Conservation (phyloP, 2,888 invertebrate genomes). For the Lasius fuliginosus region DNA sequence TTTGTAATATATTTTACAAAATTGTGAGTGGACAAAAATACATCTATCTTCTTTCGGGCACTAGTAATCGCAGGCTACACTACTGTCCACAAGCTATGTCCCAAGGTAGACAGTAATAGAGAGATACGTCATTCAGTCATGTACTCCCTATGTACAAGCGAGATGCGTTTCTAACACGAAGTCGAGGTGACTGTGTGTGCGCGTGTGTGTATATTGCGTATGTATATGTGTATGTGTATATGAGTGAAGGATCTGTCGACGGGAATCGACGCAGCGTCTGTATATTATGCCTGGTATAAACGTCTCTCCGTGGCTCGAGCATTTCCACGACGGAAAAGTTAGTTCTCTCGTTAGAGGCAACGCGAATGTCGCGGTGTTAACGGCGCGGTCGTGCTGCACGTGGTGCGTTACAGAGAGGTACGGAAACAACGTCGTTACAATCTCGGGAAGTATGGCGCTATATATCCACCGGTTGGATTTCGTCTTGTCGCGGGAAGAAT, state of each 20-base stretch:
- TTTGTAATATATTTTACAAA: neutral
- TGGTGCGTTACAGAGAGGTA: slow-evolving; percentile 31
- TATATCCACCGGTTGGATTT: slow-evolving; percentile 22
- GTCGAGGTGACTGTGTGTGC: neutral
- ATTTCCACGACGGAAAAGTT: slow-evolving; percentile 44
- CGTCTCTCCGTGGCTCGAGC: slow-evolving; percentile 3
- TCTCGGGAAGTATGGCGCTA: slow-evolving; percentile 37
- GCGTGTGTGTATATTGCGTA: neutral
- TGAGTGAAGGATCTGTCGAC: slow-evolving; percentile 63
- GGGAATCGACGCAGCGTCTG: slow-evolving; percentile 62
- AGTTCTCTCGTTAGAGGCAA: slow-evolving; percentile 52
- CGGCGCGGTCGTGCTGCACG: slow-evolving; percentile 24
- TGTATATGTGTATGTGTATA: neutral
- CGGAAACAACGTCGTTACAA: slow-evolving; percentile 55
- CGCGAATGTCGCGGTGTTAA: slow-evolving; percentile 29
- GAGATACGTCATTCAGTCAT: slow-evolving; percentile 67
- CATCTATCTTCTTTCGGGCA: slow-evolving; percentile 4
- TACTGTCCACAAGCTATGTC: slow-evolving; percentile 19
- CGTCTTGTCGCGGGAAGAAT: slow-evolving; percentile 25
- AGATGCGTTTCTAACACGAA: slow-evolving; percentile 59
- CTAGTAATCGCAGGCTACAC: slow-evolving; percentile 2
- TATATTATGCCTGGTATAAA: slow-evolving; percentile 11
- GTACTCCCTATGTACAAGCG: slow-evolving; percentile 58
- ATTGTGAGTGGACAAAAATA: neutral
- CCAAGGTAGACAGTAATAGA: slow-evolving; percentile 68